These are phyloP conservation scores for Pampusana beccarii DNA, from an alignment of 2,113 vertebrate species.

Conservation along the genomic window DNA sequence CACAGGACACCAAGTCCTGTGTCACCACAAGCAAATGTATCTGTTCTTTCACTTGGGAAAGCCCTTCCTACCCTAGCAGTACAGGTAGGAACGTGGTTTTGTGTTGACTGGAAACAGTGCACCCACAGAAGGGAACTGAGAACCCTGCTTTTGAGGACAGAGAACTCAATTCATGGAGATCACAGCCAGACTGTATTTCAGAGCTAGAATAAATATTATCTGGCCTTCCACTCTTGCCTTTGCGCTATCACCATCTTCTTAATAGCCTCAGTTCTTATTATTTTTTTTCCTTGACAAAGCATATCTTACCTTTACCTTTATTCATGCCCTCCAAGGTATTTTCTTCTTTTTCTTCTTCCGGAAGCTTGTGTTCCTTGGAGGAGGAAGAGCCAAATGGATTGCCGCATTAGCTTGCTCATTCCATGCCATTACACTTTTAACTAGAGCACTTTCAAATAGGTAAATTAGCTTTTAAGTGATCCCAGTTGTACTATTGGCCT, in stretches of 20 bases:
- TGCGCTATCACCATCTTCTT: not conserved
- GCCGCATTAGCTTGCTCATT: not conserved
- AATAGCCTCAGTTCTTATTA: not conserved
- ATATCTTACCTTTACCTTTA: not conserved
- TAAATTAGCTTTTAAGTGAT: slow-evolving; percentile 32
- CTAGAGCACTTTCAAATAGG: not conserved
- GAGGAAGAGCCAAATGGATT: not conserved
- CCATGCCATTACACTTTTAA: not conserved
- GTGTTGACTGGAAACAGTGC: not conserved
- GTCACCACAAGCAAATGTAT: not conserved
- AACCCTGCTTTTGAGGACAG: not conserved
- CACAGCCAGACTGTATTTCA: not conserved
- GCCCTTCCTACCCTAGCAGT: not conserved
- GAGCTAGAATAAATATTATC: not conserved
- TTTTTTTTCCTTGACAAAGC: not conserved
- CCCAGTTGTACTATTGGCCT: not conserved
- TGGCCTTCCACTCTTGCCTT: not conserved
- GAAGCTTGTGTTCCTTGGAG: not conserved
- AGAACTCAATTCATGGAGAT: not conserved
- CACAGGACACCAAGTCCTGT: not conserved
- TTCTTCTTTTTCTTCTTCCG: not conserved
- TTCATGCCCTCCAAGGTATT: not conserved
- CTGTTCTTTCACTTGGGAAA: not conserved
- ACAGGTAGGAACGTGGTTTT: accelerated
- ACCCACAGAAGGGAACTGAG: not conserved